Base-by-base conservation (phyloP, 1,140 invertebrate species). In the Colletes gigas region DNA sequence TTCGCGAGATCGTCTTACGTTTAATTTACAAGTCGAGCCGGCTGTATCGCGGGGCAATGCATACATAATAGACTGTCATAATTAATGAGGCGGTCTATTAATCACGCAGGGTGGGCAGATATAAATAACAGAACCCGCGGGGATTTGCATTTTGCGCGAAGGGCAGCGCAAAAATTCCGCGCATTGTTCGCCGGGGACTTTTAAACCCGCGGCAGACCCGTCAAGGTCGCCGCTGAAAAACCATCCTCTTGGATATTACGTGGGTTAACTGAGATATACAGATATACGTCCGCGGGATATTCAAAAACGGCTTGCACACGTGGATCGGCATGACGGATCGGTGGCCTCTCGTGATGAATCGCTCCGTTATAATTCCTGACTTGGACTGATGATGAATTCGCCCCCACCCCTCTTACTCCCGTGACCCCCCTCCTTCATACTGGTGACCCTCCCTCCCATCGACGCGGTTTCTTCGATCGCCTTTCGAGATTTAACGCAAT, bases 311-410 rank as follows among this genome's bases (percentile, higher is more conserved):
- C 78, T 66, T 87, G 85, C 86, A 85, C 82, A 85, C 88, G 88
- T 87, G 87, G 88, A 88, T 90, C 88, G 83, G 85, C 85, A 93
- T 93, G 91, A 92, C 91, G 91, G 91, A 92, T 93, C 90, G 90
- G 90, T 83, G 80, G 82, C 83, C 85, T 77, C 89, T 85, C 83
- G 86, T 93, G 91, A 93, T 93, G 90, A 92, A 93, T 92, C 91
- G 91, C 89, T 86, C 88, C 88, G 90, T 90, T 92, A 91, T 92
- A 90, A 93, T 92, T 93, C 88, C 84, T 89, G 90, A 90, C 91
- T 92, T 87, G 90, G 85, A 90, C 90, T 88, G 90, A 91, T 92
- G 92, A 92, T 92, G 89, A 92, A 93, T 93, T 90, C 88, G 76
- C 72, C 84, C 83, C 80, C 75, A 63, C 85, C 78, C 59, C 81